Percentiles rank a stretch among this genome's conserved stretches.
Conservation (phyloP, 2,797 vertebrate genomes). For the Rhinichthys osculus region DNA sequence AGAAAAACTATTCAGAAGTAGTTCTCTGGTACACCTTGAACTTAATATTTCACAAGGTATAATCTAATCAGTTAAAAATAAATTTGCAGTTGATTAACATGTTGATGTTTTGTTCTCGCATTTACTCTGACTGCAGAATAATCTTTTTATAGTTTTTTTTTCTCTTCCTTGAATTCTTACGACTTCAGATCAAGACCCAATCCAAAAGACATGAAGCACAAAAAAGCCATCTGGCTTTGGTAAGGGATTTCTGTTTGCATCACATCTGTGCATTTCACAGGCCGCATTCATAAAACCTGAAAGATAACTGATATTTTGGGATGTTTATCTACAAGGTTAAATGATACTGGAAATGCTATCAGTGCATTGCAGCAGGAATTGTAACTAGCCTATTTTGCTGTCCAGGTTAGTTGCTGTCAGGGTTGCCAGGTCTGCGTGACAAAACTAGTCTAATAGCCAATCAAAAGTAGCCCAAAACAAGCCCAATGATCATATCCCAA, state of each 20-base stretch:
- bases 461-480: not conserved
- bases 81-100: not conserved
- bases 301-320: slow-evolving; percentile 71
- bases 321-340: slow-evolving; percentile 64
- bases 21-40: slow-evolving; percentile 15
- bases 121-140: not conserved
- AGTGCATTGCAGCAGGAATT: slow-evolving; percentile 15
- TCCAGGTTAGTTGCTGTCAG: slow-evolving; percentile 7
- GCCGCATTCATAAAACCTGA: slow-evolving; percentile 24
- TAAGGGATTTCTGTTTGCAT: not conserved
- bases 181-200: not conserved
- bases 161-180: not conserved
- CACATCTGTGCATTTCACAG: slow-evolving; percentile 76
- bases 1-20: slow-evolving; percentile 28
- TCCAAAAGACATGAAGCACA: not conserved
- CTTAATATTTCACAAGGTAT: not conserved
- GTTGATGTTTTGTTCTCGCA: not conserved
- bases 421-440: not conserved
- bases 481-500: not conserved
- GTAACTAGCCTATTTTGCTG: not conserved
- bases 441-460: not conserved
- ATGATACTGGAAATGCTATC: slow-evolving; percentile 66
- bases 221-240: not conserved
- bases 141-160: not conserved
- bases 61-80: not conserved